These are phyloP conservation scores for Lamellibrachia columna DNA, from an alignment of 2,888 invertebrate species.

Conservation along the genomic window DNA sequence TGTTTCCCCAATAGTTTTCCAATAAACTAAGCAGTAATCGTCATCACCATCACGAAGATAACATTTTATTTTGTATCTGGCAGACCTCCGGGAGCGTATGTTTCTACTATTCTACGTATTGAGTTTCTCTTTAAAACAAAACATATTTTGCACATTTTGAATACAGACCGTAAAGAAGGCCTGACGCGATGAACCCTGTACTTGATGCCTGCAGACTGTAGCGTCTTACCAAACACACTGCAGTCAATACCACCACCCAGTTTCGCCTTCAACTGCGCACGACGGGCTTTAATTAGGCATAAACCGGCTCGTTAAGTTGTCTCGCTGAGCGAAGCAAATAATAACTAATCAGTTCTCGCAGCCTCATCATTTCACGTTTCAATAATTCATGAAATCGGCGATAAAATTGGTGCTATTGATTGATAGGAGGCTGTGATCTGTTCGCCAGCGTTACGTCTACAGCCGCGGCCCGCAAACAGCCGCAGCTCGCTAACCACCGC, in stretches of 20 bases:
- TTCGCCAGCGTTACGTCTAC: not conserved
- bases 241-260: not conserved
- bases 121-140: not conserved
- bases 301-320: not conserved
- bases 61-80: too few species aligned
- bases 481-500: not conserved
- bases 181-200: not conserved
- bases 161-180: not conserved
- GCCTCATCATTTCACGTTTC: slow-evolving; percentile 24
- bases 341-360: slow-evolving; percentile 21
- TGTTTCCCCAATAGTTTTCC: too few species aligned
- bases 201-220: not conserved
- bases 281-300: slow-evolving; percentile 6
- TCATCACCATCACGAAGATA: too few species aligned
- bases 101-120: not conserved
- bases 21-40: too few species aligned
- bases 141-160: not conserved
- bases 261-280: not conserved
- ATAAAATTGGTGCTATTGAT: slow-evolving; percentile 19
- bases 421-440: not conserved
- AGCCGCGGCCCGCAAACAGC: not conserved
- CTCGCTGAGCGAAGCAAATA: not conserved
- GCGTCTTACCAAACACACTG: too few species aligned
- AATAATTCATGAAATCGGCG: slow-evolving; percentile 27
- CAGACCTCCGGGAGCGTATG: too few species aligned